phyloP scores from a whole-genome alignment of 2,797 vertebrate genomes.

The Falco novaeseelandiae region DNA sequence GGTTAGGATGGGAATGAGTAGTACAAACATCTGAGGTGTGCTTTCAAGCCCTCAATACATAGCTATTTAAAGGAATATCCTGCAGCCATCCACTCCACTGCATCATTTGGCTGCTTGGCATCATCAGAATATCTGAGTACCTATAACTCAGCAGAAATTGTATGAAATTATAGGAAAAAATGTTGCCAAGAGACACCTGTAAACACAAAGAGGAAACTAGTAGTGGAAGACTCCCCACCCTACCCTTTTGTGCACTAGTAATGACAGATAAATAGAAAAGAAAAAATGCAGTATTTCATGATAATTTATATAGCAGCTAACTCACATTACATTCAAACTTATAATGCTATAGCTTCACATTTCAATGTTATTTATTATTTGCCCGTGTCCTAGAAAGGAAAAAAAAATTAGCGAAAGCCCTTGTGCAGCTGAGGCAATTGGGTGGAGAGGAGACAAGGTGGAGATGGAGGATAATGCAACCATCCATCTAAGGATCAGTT shows the following conservation, averaged over 20 bases:
- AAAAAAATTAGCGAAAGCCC: neutral
- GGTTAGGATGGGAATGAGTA: neutral
- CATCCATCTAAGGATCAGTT: neutral
- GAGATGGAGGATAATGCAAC: neutral
- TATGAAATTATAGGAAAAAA: neutral
- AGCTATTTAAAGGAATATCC: neutral
- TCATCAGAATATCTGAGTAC: neutral
- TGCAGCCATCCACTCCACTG: neutral
- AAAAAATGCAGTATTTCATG: neutral
- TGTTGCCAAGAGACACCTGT: neutral
- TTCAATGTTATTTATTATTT: neutral
- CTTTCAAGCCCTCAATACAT: neutral
- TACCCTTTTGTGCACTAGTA: neutral
- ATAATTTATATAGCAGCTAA: neutral
- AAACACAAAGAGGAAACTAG: neutral
- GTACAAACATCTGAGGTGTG: neutral
- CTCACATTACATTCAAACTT: neutral
- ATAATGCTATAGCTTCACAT: neutral
- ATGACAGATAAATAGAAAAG: neutral
- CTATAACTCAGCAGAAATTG: neutral
- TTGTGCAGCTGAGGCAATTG: neutral
- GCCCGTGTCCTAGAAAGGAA: neutral
- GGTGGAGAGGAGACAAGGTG: neutral
- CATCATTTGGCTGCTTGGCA: neutral
- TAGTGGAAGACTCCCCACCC: neutral